Conservation (phyloP, 2,888 invertebrate genomes). For the Norana najaformis region DNA sequence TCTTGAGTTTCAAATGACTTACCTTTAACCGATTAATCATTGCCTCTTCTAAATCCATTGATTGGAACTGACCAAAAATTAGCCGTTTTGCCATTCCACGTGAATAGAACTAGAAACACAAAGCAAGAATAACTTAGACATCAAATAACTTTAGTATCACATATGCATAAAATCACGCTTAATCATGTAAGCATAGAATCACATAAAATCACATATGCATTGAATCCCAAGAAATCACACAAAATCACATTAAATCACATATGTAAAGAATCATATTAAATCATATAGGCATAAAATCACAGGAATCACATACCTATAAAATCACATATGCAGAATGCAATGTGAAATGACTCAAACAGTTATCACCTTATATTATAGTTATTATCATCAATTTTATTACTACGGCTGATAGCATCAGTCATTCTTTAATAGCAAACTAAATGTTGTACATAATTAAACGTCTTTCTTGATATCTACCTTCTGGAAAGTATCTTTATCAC, state of each 20-base stretch:
- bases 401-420: too few species aligned
- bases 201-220: not conserved
- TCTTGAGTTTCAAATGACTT: constrained; percentile 35
- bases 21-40: constrained; percentile 93
- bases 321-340: not conserved
- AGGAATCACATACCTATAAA: too few species aligned
- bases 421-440: too few species aligned
- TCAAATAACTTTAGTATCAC: not conserved
- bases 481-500: constrained; percentile 98
- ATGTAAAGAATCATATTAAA: too few species aligned
- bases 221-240: not conserved
- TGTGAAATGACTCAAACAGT: not conserved
- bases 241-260: not conserved
- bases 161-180: not conserved
- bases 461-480: constrained; percentile 65
- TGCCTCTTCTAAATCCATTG: constrained; percentile 95
- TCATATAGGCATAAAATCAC: not conserved
- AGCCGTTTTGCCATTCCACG: constrained; percentile 87
- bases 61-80: constrained; percentile 88
- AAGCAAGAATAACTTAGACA: not conserved
- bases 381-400: not conserved
- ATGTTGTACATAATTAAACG: not conserved
- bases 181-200: not conserved
- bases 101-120: constrained; percentile 75
- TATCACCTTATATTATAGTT: not conserved